These are phyloP conservation scores for Myotis pilosus DNA, from an alignment of 2,797 vertebrate genomes.

Conservation along the genomic window DNA sequence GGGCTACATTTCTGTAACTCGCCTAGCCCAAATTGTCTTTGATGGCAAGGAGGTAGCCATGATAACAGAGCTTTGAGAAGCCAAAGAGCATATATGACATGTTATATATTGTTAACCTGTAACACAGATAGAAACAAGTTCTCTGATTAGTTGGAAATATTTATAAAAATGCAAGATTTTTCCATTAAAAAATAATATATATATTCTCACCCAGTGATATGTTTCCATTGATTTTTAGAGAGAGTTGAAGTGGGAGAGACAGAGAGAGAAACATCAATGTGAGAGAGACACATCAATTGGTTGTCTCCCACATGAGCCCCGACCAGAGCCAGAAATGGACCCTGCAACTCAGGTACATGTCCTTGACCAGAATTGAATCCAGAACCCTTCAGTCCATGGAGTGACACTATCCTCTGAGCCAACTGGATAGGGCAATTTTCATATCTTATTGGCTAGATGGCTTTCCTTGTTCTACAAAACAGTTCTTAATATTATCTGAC, in stretches of 20 bases:
- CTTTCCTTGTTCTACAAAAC: not conserved
- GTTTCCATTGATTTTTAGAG: no score
- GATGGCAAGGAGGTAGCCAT: not conserved
- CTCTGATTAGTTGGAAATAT: not conserved
- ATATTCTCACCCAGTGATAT: no score
- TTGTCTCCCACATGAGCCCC: no score
- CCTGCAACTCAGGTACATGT: no score
- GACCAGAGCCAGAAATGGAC: no score
- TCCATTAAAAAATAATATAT: not conserved
- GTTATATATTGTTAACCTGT: not conserved
- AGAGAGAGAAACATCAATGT: no score
- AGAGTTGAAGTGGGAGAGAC: no score
- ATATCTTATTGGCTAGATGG: not conserved
- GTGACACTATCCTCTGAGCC: no score
- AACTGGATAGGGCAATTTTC: not conserved
- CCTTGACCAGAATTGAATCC: no score
- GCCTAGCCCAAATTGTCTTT: not conserved
- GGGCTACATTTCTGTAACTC: not conserved
- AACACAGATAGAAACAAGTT: not conserved
- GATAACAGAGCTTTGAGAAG: not conserved
- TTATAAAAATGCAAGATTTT: not conserved
- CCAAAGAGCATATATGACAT: not conserved
- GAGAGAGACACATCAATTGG: no score
- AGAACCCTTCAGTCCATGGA: no score
- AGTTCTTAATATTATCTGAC: not conserved